Base-by-base conservation (phyloP, 2,113 vertebrate species). In the Vulpes lagopus region DNA sequence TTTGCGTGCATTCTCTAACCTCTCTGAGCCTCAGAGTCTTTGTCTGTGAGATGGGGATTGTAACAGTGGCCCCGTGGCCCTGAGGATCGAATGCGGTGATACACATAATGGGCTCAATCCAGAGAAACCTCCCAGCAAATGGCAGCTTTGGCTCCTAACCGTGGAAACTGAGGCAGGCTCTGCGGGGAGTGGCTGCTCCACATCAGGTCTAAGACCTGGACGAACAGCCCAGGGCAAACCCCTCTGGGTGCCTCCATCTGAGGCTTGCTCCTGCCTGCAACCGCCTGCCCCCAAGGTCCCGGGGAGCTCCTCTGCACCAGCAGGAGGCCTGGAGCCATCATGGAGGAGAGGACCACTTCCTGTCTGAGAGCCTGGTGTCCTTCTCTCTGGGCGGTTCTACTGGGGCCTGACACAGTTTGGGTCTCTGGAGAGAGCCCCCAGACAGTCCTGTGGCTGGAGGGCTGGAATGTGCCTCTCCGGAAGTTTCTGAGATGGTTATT, bases 401-500 rank as follows among this genome's bases (percentile, higher is more conserved):
- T 2, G 71, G 55, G 62, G 27, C 55, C 73, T 59, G n/a, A 65
- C 30, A 65, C 30, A 62, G 57, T n/a, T 81, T 0, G 30, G 62
- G 20, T 76, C 67, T 86, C 76, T 51, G 38, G 38, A 96, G 90
- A 93, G 83, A 84, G 55, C 20, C 32, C 89, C 71, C 5, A 49
- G 49, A 38, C 1, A 5, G 67, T 90, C 53, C 53, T 80, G 23
- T 43, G 84, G 38, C 73, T 11, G 0, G 71, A 2, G 1, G 85
- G 74, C 91, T 96, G 84, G 95, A 96, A 96, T 89, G 95, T 9
- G 80, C 67, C 51, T 96, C 60, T 97, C 62, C 0, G 35, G 57
- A 79, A 69, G 62, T 91, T 92, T 91, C 91, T 93, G 85, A 59
- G 89, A 69, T 89, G 84, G 82, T 93, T 93, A 78, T 96, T 96